These are phyloP conservation scores for Struthidea cinerea DNA, from an alignment of 2,113 vertebrate species.

Conservation along the genomic window DNA sequence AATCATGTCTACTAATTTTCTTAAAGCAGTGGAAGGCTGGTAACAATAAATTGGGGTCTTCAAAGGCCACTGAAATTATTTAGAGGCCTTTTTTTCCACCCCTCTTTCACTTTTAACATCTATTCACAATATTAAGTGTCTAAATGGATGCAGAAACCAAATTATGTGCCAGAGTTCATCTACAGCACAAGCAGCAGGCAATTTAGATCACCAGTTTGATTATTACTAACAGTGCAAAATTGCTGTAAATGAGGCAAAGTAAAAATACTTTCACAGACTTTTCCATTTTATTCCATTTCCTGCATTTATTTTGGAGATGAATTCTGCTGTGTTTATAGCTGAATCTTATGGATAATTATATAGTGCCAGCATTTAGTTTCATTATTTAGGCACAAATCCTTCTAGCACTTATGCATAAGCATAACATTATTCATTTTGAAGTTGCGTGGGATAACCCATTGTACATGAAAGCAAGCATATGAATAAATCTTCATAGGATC, in stretches of 20 bases:
- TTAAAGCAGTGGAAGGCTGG: not conserved
- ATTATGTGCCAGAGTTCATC: not conserved
- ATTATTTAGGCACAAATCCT: slow-evolving; percentile 10
- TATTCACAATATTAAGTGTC: not conserved
- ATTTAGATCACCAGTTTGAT: not conserved
- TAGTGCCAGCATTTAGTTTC: not conserved
- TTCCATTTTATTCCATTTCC: slow-evolving; percentile 2
- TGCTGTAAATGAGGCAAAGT: slow-evolving; percentile 7
- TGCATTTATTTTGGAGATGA: slow-evolving; percentile 17
- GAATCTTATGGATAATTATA: slow-evolving; percentile 7
- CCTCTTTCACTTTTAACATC: not conserved
- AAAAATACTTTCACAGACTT: not conserved
- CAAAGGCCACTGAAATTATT: not conserved
- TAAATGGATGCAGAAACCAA: slow-evolving; percentile 14
- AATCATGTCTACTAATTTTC: not conserved
- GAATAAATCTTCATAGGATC: not conserved
- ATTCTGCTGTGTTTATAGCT: slow-evolving; percentile 16
- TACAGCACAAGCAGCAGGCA: not conserved
- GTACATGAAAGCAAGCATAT: not conserved
- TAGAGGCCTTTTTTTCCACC: not conserved
- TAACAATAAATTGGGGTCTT: not conserved
- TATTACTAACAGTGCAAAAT: slow-evolving; percentile 10
- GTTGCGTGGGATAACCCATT: not conserved
- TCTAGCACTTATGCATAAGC: not conserved
- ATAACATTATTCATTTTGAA: not conserved